Base-by-base conservation (phyloP, 2,888 invertebrate genomes). In the Cephonodes hylas region DNA sequence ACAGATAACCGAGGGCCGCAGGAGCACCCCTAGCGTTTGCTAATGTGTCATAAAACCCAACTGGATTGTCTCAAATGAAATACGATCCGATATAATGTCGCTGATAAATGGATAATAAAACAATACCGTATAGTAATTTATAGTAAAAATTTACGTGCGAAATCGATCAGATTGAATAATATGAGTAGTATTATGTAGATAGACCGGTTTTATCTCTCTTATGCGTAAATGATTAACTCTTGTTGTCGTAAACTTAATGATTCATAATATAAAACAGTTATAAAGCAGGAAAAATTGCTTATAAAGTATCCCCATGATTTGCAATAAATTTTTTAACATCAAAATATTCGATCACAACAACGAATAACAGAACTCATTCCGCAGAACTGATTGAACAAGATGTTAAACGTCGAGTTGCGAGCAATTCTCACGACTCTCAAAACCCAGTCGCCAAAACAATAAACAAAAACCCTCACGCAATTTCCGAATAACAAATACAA, bases 41-140 rank as follows among this genome's bases (percentile, higher is more conserved):
- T 89, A 89, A 91, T 89, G 89, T 85, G 88, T 90, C 89, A 89
- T 89, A 91, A 90, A 87, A 85, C 86, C 84, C 77, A 79, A 83
- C 79, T 81, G 83, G 81, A 88, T 89, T 85, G 86, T 86, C 83
- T 84, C 85, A 77, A 80, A 80, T 85, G 84, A 86, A 80, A 84
- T 82, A 85, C 79, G 74, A 74, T 70, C 56, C 64, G 60, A 58
- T 64, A 53, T 25, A 83, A 83, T 83, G 81, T 53, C 64, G 78
- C 78, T 80, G 65, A 72, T 74, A 75, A 79, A 80, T 68, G 72
- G 81, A 80, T 79, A 76, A 80, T 81, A 80, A 81, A 72, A 75
- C 77, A 72, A 72, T 76, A 70, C 63, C 38, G 38, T 38, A 58
- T 66, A 62, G 64, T 60, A 44, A 66, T 67, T 70, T 70, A 31